A percentile compares a stretch with the other conserved stretches of the same genome.
Conservation (phyloP, 2,888 invertebrate genomes). For the Chrysina gloriosa region DNA sequence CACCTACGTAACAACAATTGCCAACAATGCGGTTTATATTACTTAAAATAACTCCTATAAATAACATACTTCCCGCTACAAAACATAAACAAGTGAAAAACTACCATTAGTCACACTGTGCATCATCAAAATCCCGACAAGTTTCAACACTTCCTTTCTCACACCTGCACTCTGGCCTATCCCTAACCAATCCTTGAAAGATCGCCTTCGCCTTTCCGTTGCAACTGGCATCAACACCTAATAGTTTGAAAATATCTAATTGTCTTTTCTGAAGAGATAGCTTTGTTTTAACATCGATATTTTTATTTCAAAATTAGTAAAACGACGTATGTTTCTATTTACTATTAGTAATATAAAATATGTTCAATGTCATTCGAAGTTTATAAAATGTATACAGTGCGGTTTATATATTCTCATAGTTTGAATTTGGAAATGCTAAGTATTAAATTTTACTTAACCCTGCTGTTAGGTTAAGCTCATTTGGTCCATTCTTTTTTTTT, state of each 20-base stretch:
- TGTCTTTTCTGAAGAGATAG: slow-evolving; percentile 6
- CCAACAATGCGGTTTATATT: slow-evolving; percentile 14
- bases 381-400: too few species aligned
- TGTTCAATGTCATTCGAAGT: too few species aligned
- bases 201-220: slow-evolving; percentile 43
- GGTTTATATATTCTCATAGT: too few species aligned
- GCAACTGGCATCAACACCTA: too few species aligned
- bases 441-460: too few species aligned
- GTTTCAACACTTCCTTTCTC: slow-evolving; percentile 51
- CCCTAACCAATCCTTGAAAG: slow-evolving; percentile 48
- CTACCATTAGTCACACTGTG: slow-evolving; percentile 28
- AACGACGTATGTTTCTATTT: not conserved
- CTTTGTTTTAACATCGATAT: not conserved
- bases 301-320: not conserved
- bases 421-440: too few species aligned
- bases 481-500: too few species aligned
- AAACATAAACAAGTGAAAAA: slow-evolving; percentile 29
- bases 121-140: slow-evolving; percentile 36
- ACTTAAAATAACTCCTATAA: slow-evolving; percentile 16
- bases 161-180: slow-evolving; percentile 50
- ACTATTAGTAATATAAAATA: too few species aligned
- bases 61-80: slow-evolving; percentile 16
- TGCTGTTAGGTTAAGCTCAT: too few species aligned
- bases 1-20: slow-evolving; percentile 34
- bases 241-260: slow-evolving; percentile 22